phyloP scores from a whole-genome alignment of 2,888 invertebrate species.

The Aphidius colemani region DNA sequence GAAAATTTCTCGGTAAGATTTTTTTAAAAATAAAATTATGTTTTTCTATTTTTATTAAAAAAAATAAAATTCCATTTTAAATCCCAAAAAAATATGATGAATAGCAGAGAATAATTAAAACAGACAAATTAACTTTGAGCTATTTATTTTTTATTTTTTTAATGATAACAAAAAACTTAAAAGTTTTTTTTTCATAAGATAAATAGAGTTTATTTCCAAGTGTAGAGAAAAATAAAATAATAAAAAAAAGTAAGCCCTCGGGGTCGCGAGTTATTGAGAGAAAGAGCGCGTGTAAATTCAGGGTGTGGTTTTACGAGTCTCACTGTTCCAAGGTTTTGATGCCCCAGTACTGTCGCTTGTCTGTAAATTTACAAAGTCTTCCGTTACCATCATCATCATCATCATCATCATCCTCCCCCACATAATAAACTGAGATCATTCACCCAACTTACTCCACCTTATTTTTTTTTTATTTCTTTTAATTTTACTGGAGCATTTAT shows the following conservation, averaged over 20 bases:
- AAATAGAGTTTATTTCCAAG: neutral
- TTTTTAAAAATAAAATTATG: conserved; percentile 20
- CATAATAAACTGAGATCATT: neutral
- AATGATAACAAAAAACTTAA: neutral
- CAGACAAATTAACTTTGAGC: neutral
- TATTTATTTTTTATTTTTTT: neutral
- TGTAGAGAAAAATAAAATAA: too few relatives aligned
- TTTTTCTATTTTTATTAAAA: neutral
- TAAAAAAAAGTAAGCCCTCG: too few relatives aligned
- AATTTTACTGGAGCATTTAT: neutral
- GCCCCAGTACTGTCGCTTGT: neutral
- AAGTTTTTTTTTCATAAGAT: neutral
- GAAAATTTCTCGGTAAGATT: conserved; percentile 73
- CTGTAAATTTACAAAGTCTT: conserved; percentile 3
- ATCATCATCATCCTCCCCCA: neutral
- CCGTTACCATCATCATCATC: neutral
- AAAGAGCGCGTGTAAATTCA: conserved; percentile 6
- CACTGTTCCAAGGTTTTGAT: neutral
- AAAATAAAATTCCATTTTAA: neutral
- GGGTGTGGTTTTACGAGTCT: conserved; percentile 14
- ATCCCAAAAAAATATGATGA: neutral
- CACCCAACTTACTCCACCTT: neutral
- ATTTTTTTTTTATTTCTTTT: neutral
- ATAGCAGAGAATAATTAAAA: neutral
- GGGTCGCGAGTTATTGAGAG: neutral